Base-by-base conservation (phyloP, 2,113 vertebrate genomes). In the Strigops habroptila region DNA sequence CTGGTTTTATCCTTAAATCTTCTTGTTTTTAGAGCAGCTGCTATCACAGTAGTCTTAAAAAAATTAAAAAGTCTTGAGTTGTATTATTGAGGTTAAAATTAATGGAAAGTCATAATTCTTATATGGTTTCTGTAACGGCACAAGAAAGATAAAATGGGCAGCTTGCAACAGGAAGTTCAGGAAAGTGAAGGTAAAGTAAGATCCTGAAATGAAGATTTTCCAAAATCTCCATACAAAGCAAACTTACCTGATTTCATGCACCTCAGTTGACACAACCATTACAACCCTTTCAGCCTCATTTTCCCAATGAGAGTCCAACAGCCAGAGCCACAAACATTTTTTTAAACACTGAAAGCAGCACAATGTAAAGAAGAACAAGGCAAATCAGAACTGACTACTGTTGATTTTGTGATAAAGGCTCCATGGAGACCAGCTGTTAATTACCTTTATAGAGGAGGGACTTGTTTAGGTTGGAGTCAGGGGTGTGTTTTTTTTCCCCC, bases 401-500 rank as follows among this genome's bases (percentile, higher is more conserved):
- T 87, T 97, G 96, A 96, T 96, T 95, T 95, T 88, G 60, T 95
- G 93, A 97, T 97, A 94, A 91, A 93, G 63, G 39, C 75, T 94
- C 94, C 91, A 92, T 82, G 83, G 94, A 96, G 63, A 91, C 86
- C 62, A 93, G 80, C 69, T 94, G 83, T 82, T 95, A 94, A 95
- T 96, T 95, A 88, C 71, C 82, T 96, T 94, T 91, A 62, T 64
- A 86, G 63, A 87, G 80, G 74, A 96, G 49, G 81, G 51, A 31
- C 49, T 92, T 93, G 35, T 79, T 95, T 88, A 95, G 81, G 44
- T 90, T 7, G 5, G 67, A 96, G 55, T 9, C 28, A 69, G 37
- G 28, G n/a, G 19, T 87, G 37, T 25, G 1, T 3, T 4, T 49
- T 39, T 51, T 18, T 28, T 4, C 0, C 12, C 19, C 12, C 17